Percentiles rank a stretch among this genome's conserved stretches.
Evolutionary conservation across 2,797 vertebrate species (phyloP).

Genomic region (Urosaurus nigricauda): DNA sequence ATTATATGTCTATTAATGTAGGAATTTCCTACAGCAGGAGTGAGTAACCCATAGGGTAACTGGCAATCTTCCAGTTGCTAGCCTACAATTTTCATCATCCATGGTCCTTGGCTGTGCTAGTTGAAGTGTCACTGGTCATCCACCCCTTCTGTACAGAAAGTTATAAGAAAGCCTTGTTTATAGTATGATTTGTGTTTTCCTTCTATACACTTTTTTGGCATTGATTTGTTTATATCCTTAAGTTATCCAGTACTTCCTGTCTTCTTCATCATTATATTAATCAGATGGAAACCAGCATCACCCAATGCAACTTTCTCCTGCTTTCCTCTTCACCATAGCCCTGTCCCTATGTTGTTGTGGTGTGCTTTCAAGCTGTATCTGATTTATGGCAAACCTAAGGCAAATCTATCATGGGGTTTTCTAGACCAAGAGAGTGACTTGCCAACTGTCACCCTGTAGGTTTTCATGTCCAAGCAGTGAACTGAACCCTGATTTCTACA

Average conservation of each 20-base stretch:
- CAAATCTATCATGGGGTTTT: too few species aligned
- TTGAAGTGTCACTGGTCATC: background rate
- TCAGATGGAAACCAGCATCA: background rate
- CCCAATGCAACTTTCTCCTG: background rate
- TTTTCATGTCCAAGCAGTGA: too few species aligned
- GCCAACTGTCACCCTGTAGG: too few species aligned
- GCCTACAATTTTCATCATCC: background rate
- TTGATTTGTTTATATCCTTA: slow-evolving; percentile 37
- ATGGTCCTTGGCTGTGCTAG: background rate
- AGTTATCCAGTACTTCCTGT: background rate
- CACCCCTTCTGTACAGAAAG: background rate
- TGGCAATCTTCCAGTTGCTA: background rate
- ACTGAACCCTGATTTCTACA: too few species aligned
- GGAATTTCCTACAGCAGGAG: background rate
- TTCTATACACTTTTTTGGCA: background rate
- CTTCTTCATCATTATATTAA: background rate
- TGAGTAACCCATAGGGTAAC: too few species aligned
- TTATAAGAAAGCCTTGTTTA: background rate
- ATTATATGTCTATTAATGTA: background rate
- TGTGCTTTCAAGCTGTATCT: too few species aligned
- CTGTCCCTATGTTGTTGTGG: too few species aligned
- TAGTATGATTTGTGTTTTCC: background rate
- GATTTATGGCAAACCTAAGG: too few species aligned
- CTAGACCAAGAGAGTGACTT: too few species aligned
- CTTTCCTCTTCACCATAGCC: background rate